Evolutionary conservation across 2,113 vertebrate genomes (phyloP), one percentile per base, ranked within the genome.

Genomic region (Lycocorax pyrrhopterus): DNA sequence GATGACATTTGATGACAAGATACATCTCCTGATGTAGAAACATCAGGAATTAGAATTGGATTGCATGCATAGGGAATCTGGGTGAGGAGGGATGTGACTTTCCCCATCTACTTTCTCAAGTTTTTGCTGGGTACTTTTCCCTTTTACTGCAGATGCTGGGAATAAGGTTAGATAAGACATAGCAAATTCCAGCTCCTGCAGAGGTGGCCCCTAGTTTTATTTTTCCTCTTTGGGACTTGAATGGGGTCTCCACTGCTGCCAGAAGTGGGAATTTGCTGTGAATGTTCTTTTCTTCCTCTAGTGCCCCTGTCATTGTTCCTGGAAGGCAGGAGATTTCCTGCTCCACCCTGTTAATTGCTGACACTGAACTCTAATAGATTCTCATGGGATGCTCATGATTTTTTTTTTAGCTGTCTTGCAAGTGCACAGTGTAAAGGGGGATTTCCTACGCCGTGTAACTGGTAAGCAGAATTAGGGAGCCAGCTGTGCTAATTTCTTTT

Each of bases 311-410:
- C 82, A 91, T 91, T 95, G 90, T 94, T 96, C 81, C 64, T 88
- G 68, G 64, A 93, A 96, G 90, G 90, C 66, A 59, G 82, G 80
- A 91, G 72, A 8, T 72, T 94, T 96, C 95, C 95, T 93, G 72
- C 13, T 92, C 94, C 88, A 43, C 92, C 88, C 85, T 90, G 9
- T 88, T 74, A 71, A 53, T 77, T 93, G 92, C 85, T 90, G 82
- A 84, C 75, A 77, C 25, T 47, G 56, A 77, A 35, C 52, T 25
- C 9, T 37, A 56, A 27, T 9, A 35, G 55, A 21, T 47, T 83
- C 16, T 79, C 27, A 5, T 59, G 68, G 55, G 43, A 53, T 71
- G 26, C 21, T 63, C 10, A 4, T 59, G 4, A 1, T 1, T 37
- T 51, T 33, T 63, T 66, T 78, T 79, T 53, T 20, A 26, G 8